Conservation (phyloP, 2,113 vertebrate genomes). For the Neodon shergylaensis region DNA sequence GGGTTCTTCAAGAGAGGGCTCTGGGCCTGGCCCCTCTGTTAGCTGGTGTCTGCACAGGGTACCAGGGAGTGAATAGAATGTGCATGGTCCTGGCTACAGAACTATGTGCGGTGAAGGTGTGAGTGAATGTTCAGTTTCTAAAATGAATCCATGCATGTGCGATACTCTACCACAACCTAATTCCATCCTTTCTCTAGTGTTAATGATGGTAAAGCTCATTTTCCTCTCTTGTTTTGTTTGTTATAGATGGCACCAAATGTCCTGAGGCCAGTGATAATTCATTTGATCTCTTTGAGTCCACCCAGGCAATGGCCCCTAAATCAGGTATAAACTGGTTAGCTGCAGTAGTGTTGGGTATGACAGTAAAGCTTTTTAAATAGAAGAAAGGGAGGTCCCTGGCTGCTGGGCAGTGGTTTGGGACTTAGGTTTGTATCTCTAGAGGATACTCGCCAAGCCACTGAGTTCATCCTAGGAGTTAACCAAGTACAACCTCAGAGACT, state of each 20-base stretch:
- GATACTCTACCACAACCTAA: rapidly evolving
- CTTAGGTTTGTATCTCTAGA: neutral
- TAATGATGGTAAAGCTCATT: neutral
- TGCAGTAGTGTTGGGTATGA: no score
- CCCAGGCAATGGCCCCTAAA: conserved; percentile 17
- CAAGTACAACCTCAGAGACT: neutral
- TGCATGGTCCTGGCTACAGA: neutral
- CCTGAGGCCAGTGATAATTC: conserved; percentile 67
- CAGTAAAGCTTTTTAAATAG: neutral
- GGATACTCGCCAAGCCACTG: neutral
- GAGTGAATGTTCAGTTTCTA: neutral
- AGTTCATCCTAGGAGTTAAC: neutral
- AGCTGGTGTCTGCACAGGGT: neutral
- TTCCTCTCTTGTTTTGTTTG: conserved; percentile 47
- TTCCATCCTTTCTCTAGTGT: neutral
- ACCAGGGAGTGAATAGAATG: neutral
- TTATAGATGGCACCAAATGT: conserved; percentile 84
- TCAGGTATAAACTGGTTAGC: conserved; percentile 64
- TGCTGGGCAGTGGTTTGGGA: neutral
- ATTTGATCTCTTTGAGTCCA: conserved; percentile 58
- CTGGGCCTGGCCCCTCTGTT: neutral
- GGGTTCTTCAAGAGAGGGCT: neutral
- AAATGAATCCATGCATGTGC: neutral
- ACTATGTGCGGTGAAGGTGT: neutral
- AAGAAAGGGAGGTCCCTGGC: neutral